Base-by-base conservation (phyloP, 2,113 vertebrate species). In the Elephas maximus region DNA sequence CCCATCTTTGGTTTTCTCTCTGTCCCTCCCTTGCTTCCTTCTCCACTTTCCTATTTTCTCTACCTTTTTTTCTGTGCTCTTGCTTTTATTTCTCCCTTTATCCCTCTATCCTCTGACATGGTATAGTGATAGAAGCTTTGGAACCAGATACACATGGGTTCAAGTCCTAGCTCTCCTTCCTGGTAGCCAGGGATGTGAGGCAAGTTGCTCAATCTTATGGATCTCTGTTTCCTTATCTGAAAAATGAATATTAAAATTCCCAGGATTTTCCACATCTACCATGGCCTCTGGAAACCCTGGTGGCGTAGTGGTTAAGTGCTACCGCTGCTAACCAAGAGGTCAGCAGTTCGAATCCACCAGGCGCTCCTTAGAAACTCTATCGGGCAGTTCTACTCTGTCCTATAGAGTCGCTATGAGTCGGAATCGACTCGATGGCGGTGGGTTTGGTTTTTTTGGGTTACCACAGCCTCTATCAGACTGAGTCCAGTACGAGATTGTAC, bases 81-180 rank as follows among this genome's bases (percentile, higher is more conserved):
- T 11, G n/a, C 26, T 21, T 0, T 24, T 4, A 11, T 57, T 12
- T n/a, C 8, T 23, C 0, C 1, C 5, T 74, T 18, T 45, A 17
- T 57, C 57, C 24, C 53, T 67, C 77, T 67, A 18, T 60, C 65
- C 51, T 20, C 87, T 60, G 45, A 65, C 3, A 17, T 48, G 44
- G 53, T 12, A 37, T 2, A 26, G n/a, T 3, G 26, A 53, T 21
- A 44, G 12, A 83, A 67, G 53, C 33, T 76, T 85, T 37, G 51
- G 48, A 84, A 30, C 26, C 73, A 51, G 73, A 73, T 60, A 7
- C 23, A 2, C 45, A 48, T 44, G 65, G 41, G 41, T 71, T 57
- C 79, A 79, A 88, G 93, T 83, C 6, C 30, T 8, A 53, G 48
- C 51, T 62, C 82, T 41, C 33, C 23, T 85, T 28, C 37, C 77